A percentile compares a stretch with the other conserved stretches of the same genome.
Conservation (phyloP, 2,888 invertebrate species). For the Macropis europaea region DNA sequence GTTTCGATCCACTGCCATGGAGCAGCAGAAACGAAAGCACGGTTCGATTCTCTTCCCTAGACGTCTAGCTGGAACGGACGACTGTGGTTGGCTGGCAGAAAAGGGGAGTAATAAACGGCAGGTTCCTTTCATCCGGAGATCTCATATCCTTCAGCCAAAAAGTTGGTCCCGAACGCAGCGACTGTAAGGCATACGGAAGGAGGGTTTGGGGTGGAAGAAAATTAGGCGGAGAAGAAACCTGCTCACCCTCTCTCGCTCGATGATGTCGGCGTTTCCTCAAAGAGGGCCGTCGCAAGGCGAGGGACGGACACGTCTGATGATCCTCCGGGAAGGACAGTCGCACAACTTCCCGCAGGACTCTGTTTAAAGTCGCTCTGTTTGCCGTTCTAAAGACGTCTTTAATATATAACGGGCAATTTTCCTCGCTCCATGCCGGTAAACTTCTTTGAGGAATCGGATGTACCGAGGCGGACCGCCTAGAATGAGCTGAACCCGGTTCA, state of each 20-base stretch:
- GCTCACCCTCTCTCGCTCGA: background rate
- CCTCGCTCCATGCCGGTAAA: conserved; percentile 65
- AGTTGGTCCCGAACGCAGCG: conserved; percentile 40
- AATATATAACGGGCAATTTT: conserved; percentile 72
- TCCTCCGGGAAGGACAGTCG: conserved; percentile 55
- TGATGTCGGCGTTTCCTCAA: conserved; percentile 43
- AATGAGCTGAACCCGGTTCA: too few species aligned
- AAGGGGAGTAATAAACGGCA: conserved; percentile 32
- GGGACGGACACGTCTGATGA: conserved; percentile 55
- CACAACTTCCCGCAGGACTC: conserved; percentile 55
- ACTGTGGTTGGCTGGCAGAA: conserved; percentile 5
- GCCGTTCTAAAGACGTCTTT: conserved; percentile 70
- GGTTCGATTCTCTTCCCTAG: background rate
- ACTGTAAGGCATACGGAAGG: too few species aligned
- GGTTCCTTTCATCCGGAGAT: conserved; percentile 47
- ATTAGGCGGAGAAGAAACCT: conserved; percentile 49
- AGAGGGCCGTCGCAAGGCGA: conserved; percentile 43
- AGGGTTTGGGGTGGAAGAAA: conserved; percentile 39
- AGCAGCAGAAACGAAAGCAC: too few species aligned
- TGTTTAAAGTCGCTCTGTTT: conserved; percentile 68
- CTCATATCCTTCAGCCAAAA: conserved; percentile 50
- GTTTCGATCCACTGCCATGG: too few species aligned
- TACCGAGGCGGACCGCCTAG: conserved; percentile 36
- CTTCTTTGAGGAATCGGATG: conserved; percentile 71
- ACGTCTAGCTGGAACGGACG: background rate